Evolutionary conservation across 2,113 vertebrate species (phyloP), one percentile per base, ranked within the genome.

Genomic region (Rhipidura dahli): DNA sequence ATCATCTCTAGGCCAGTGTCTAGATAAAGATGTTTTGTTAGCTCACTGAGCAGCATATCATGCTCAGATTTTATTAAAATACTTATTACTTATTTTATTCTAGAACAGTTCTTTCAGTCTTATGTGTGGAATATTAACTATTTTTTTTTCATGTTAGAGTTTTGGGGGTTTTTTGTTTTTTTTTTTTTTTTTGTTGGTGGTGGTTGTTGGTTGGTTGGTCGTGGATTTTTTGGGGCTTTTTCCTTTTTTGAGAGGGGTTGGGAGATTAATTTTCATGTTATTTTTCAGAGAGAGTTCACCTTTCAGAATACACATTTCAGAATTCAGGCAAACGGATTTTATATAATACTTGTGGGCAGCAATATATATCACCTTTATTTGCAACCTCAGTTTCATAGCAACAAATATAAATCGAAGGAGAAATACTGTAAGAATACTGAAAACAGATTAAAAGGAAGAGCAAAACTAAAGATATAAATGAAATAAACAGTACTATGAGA

Each of bases 331-430:
- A 89, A 80, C 12, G 61, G 50, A 47, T 83, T 70, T 89, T 83
- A 47, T 83, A 64, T 26, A 93, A 21, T 53, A 23, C 17, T 80
- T 92, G 30, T 78, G 24, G 27, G 44, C 45, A 65, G 6, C 37
- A 27, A 53, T 59, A 30, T 60, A 13, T 60, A 90, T 87, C 28
- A 56, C 71, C 39, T 47, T 66, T 82, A 70, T 45, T 50, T 81
- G 37, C 42, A 89, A 73, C 4, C 13, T 44, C 54, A 44, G 44
- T 92, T 89, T 81, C 83, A 53, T 75, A 92, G 72, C 33, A 94
- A 91, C 65, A 71, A 78, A 81, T 68, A 14, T 54, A 89, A 78
- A 9, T 84, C 60, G 68, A 66, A 83, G 15, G 39, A 26, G 15
- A 68, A 78, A 83, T 56, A 89, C 15, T 40, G 26, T 15, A 90